Conservation (phyloP, 2,888 invertebrate species). For the Aleiodes testaceus region DNA sequence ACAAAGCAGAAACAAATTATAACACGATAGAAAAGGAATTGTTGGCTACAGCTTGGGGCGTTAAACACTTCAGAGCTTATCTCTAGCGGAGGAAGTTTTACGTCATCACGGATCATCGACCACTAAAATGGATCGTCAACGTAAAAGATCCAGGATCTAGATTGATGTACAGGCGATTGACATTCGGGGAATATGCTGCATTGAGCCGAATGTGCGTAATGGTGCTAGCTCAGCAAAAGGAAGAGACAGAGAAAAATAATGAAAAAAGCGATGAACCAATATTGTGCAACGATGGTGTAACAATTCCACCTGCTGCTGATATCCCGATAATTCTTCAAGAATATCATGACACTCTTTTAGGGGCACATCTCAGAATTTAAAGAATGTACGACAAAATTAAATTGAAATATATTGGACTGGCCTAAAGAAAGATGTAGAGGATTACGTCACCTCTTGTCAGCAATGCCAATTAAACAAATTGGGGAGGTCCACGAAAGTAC, state of each 20-base stretch:
- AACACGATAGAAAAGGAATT: neutral
- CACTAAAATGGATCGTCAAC: neutral
- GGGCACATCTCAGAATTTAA: slow-evolving; percentile 39
- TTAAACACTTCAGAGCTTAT: slow-evolving; percentile 1
- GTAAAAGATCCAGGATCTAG: neutral
- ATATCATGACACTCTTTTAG: too few species aligned
- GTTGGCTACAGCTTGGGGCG: neutral
- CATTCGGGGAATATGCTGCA: neutral
- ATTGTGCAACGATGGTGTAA: too few species aligned
- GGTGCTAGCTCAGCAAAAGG: too few species aligned
- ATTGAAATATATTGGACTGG: slow-evolving; percentile 54
- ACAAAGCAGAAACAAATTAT: too few species aligned
- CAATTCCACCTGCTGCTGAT: too few species aligned
- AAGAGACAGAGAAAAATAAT: too few species aligned
- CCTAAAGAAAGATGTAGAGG: too few species aligned
- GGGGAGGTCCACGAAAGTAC: too few species aligned
- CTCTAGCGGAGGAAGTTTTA: neutral
- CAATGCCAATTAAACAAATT: too few species aligned
- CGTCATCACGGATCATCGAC: slow-evolving; percentile 27
- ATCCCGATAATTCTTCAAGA: too few species aligned
- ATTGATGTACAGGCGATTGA: neutral
- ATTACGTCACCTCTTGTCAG: too few species aligned
- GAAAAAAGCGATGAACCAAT: neutral
- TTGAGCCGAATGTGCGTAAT: too few species aligned
- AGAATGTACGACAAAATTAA: slow-evolving; percentile 46